Evolutionary conservation across 2,113 vertebrate species (phyloP).

Genomic region (Lates calcarifer): DNA sequence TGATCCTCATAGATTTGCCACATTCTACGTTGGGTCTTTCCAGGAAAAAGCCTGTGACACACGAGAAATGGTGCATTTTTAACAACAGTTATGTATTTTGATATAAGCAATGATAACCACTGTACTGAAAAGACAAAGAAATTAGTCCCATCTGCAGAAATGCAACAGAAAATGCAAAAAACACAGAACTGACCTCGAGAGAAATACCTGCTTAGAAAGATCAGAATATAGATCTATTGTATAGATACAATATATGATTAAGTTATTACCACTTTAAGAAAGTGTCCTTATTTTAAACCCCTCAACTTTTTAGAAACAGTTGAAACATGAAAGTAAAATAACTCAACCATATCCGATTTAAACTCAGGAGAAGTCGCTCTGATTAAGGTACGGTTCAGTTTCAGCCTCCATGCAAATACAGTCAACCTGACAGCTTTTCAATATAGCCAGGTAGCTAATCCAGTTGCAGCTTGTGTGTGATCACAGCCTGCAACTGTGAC

Average conservation of each 20-base stretch:
- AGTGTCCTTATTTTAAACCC: background rate
- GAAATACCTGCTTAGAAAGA: background rate
- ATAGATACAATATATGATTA: conserved; percentile 26
- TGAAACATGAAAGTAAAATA: background rate
- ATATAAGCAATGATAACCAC: background rate
- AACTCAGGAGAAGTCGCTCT: background rate
- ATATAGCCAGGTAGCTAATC: conserved; percentile 9
- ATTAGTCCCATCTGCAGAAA: background rate
- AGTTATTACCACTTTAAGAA: background rate
- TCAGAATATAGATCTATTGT: background rate
- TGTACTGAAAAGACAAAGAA: background rate
- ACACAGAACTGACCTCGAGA: background rate
- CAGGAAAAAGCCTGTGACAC: background rate
- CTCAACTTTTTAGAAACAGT: background rate
- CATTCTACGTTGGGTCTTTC: background rate
- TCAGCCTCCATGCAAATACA: conserved; percentile 33
- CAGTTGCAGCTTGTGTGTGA: conserved; percentile 20
- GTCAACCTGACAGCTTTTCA: conserved; percentile 14
- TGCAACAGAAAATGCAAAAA: too few species aligned
- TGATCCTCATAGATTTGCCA: background rate
- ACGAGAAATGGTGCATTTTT: background rate
- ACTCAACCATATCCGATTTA: background rate
- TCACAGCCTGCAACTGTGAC: background rate
- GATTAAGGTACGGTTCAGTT: background rate
- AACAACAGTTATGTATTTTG: conserved; percentile 4